Conservation (phyloP, 2,888 invertebrate genomes). For the Agrotis puta region DNA sequence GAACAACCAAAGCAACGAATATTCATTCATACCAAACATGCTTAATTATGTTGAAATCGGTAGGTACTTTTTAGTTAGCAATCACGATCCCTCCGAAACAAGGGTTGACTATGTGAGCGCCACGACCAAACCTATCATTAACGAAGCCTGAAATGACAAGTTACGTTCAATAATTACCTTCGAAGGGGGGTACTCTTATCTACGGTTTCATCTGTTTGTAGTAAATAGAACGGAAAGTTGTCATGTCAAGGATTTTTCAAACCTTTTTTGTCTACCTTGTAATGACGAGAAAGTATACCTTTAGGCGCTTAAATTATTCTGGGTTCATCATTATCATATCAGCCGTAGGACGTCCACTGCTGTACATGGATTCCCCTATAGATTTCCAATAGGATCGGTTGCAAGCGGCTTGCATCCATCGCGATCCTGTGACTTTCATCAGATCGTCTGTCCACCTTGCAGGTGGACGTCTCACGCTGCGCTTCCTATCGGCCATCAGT, state of each 20-base stretch:
- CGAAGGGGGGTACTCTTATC: slow-evolving; percentile 75
- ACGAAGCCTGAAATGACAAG: slow-evolving; percentile 82
- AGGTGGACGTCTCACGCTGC: too few species aligned
- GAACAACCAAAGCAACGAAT: slow-evolving; percentile 12
- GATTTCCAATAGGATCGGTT: too few species aligned
- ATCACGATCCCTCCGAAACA: slow-evolving; percentile 67
- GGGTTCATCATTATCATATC: too few species aligned
- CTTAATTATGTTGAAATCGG: slow-evolving; percentile 23
- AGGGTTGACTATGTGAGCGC: slow-evolving; percentile 69
- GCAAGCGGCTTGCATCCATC: too few species aligned
- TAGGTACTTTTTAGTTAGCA: slow-evolving; percentile 61
- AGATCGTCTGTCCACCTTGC: too few species aligned
- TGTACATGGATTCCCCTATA: too few species aligned
- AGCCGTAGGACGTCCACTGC: too few species aligned
- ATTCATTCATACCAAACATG: slow-evolving; percentile 31
- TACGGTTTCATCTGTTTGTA: slow-evolving; percentile 74
- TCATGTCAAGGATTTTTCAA: slow-evolving; percentile 56
- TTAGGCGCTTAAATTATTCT: background rate
- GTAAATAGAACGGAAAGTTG: slow-evolving; percentile 69
- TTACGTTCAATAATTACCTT: slow-evolving; percentile 81
- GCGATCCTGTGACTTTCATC: too few species aligned
- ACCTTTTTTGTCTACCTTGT: slow-evolving; percentile 22
- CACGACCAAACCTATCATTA: slow-evolving; percentile 80
- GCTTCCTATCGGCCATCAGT: too few species aligned
- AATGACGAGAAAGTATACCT: slow-evolving; percentile 10